These are phyloP conservation scores for Drosophila neotestacea DNA, from an alignment of 2,888 invertebrate genomes.

Conservation along the genomic window DNA sequence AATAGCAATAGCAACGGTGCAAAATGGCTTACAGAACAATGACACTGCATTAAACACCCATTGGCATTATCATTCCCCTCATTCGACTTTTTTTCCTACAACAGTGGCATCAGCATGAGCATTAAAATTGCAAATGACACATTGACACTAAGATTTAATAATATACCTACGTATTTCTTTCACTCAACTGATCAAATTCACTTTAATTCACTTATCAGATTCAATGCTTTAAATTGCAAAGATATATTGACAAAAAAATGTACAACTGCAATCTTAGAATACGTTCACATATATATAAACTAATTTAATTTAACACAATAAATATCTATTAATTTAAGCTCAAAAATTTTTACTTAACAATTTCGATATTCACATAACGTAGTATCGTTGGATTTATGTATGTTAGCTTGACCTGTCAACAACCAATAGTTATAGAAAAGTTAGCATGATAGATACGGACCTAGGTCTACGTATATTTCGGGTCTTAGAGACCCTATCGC, in stretches of 20 bases:
- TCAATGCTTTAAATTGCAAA: neutral
- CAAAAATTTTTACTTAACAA: no score
- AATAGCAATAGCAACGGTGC: slow-evolving; percentile 60
- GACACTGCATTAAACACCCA: slow-evolving; percentile 63
- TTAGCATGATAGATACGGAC: no score
- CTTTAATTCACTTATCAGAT: neutral
- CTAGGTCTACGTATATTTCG: no score
- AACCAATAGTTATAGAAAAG: no score
- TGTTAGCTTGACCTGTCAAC: no score
- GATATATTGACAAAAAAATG: no score
- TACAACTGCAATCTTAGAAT: neutral
- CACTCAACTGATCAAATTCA: slow-evolving; percentile 7
- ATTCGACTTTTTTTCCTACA: neutral
- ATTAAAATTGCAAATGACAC: slow-evolving; percentile 17
- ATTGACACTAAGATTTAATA: slow-evolving; percentile 16
- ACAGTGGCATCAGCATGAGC: slow-evolving; percentile 2
- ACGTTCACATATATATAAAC: no score
- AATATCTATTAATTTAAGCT: no score
- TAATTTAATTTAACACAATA: no score
- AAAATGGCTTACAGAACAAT: slow-evolving; percentile 52
- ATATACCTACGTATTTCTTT: neutral
- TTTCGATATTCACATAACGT: no score
- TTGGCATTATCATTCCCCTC: slow-evolving; percentile 13
- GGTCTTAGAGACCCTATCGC: no score
- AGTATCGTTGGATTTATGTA: no score